Evolutionary conservation across 1,140 invertebrate species (phyloP).

Genomic region (Tribolium castaneum): DNA sequence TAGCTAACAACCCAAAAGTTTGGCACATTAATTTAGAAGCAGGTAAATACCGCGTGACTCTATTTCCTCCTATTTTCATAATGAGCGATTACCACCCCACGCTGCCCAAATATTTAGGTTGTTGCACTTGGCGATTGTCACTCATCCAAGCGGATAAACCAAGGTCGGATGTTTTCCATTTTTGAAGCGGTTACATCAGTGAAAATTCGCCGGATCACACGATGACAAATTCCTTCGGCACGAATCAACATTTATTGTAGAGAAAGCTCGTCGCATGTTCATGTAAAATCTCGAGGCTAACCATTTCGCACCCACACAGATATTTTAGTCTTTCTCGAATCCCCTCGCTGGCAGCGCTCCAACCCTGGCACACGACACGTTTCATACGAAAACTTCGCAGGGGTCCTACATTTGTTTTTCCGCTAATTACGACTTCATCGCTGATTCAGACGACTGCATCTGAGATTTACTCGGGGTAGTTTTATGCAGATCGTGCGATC

Average conservation of each 20-base stretch:
- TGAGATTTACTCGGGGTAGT: neutral
- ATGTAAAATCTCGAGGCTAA: constrained; percentile 45
- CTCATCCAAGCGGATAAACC: neutral
- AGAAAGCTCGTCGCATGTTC: constrained; percentile 1
- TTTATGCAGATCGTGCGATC: neutral
- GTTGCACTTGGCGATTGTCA: constrained; percentile 35
- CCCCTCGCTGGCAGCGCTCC: constrained; percentile 37
- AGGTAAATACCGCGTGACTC: constrained; percentile 1
- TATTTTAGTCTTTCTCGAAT: constrained; percentile 48
- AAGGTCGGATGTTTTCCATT: neutral
- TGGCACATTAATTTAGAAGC: constrained; percentile 17
- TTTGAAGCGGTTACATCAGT: constrained; percentile 7
- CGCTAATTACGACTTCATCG: constrained; percentile 42
- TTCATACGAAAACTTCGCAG: constrained; percentile 25
- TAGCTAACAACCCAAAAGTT: constrained; percentile 5
- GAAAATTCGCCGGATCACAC: constrained; percentile 5
- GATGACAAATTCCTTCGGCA: constrained; percentile 18
- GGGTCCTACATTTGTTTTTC: constrained; percentile 41
- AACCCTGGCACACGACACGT: constrained; percentile 49
- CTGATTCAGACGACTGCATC: constrained; percentile 20
- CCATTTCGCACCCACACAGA: constrained; percentile 45
- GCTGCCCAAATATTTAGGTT: constrained; percentile 7
- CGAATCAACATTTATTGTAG: constrained; percentile 24
- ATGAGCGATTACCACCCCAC: neutral
- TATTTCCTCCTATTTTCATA: neutral